A percentile compares a stretch with the other conserved stretches of the same genome.
Evolutionary conservation across 2,113 vertebrate species (phyloP).

Genomic region (Condylura cristata): DNA sequence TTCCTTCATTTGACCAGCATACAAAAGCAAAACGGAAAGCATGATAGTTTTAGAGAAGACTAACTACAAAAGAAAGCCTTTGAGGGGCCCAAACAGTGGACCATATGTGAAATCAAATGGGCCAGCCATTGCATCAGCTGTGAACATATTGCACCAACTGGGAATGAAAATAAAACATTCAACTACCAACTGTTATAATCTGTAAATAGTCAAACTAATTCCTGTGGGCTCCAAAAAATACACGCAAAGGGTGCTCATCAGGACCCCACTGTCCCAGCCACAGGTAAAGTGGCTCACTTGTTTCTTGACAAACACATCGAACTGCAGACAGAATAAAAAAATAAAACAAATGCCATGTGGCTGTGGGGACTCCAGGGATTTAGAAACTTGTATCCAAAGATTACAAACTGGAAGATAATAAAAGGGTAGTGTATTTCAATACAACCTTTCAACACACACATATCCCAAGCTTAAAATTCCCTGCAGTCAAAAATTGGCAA

Average conservation of each 20-base stretch:
- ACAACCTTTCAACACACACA: slow-evolving; percentile 69
- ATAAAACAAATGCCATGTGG: slow-evolving; percentile 24
- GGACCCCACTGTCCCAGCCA: slow-evolving; percentile 71
- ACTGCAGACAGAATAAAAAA: slow-evolving; percentile 53
- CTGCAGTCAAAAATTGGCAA: slow-evolving; percentile 70
- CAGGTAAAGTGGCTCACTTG: slow-evolving; percentile 79
- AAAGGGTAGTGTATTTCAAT: slow-evolving; percentile 70
- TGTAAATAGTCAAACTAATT: slow-evolving; percentile 85
- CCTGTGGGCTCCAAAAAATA: slow-evolving; percentile 84
- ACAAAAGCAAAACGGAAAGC: slow-evolving; percentile 79
- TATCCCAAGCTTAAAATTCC: slow-evolving; percentile 47
- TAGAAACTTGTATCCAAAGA: slow-evolving; percentile 69
- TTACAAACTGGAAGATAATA: slow-evolving; percentile 65
- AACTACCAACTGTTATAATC: slow-evolving; percentile 88
- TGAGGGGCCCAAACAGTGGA: slow-evolving; percentile 82
- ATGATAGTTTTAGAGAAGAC: slow-evolving; percentile 77
- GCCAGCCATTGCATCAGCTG: slow-evolving; percentile 88
- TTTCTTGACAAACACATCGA: slow-evolving; percentile 46
- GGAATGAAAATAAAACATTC: slow-evolving; percentile 90
- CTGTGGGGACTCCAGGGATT: slow-evolving; percentile 67
- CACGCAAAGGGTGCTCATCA: slow-evolving; percentile 80
- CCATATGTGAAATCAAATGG: slow-evolving; percentile 90
- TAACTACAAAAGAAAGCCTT: slow-evolving; percentile 85
- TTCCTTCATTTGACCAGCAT: slow-evolving; percentile 69
- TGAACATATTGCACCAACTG: slow-evolving; percentile 89